A percentile compares a stretch with the other conserved stretches of the same genome.
These are phyloP conservation scores for Dreissena rostriformis DNA, from an alignment of 1,140 invertebrate species.

Conservation along the genomic window DNA sequence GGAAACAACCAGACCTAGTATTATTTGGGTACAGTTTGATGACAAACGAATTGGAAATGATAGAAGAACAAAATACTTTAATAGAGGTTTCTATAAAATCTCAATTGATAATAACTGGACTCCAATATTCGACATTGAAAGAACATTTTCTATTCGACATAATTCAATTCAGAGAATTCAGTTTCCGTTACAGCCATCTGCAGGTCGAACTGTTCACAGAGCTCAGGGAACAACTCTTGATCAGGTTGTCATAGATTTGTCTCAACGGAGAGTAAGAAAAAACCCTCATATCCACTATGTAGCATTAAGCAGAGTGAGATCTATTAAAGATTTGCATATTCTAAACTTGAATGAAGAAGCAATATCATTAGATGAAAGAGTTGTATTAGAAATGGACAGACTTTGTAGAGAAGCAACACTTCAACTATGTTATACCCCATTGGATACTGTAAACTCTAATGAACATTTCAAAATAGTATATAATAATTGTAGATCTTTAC, in stretches of 20 bases:
- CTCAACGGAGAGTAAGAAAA: constrained; percentile 13
- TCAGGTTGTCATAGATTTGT: constrained; percentile 21
- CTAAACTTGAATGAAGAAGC: constrained; percentile 13
- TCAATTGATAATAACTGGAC: constrained; percentile 33
- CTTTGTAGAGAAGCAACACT: constrained; percentile 12
- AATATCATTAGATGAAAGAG: constrained; percentile 18
- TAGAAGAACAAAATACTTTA: constrained; percentile 8
- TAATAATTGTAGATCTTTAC: constrained; percentile 19
- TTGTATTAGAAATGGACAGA: constrained; percentile 22
- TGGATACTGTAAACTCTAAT: constrained; percentile 19
- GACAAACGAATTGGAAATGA: constrained; percentile 23
- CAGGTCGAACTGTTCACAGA: constrained; percentile 25
- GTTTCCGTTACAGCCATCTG: constrained; percentile 22
- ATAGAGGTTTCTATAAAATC: constrained; percentile 26
- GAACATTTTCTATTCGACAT: neutral
- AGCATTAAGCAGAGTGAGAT: constrained; percentile 29
- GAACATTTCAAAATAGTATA: constrained; percentile 26
- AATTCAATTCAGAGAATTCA: constrained; percentile 12
- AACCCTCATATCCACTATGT: constrained; percentile 26
- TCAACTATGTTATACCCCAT: constrained; percentile 24
- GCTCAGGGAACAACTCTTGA: constrained; percentile 32
- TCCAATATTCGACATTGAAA: constrained; percentile 30
- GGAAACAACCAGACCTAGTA: constrained; percentile 23
- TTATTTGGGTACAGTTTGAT: constrained; percentile 42
- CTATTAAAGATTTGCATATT: constrained; percentile 5